Percentiles rank a stretch among this genome's conserved stretches.
phyloP scores from a whole-genome alignment of 2,113 vertebrate genomes.

The Alaudala cheleensis region DNA sequence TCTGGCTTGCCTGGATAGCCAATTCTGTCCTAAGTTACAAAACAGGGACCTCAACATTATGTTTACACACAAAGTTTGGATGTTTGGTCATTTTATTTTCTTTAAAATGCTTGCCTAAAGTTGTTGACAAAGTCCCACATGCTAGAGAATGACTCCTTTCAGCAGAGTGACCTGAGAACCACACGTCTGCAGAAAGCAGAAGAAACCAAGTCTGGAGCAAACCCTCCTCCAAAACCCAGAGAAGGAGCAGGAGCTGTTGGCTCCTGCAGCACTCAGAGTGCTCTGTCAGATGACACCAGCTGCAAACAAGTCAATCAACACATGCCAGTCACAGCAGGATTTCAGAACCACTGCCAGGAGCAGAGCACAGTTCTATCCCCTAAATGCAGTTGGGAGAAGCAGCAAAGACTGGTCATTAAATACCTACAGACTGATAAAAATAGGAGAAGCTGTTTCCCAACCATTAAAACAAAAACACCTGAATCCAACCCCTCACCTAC shows the following conservation, averaged over 20 bases:
- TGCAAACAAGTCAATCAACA: not conserved
- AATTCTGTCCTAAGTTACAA: not conserved
- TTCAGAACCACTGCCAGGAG: not conserved
- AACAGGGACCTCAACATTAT: not conserved
- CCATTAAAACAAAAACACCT: not conserved
- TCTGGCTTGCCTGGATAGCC: not conserved
- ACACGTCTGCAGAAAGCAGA: not conserved
- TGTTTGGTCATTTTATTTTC: not conserved
- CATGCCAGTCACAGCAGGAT: not conserved
- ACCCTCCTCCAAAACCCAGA: accelerated
- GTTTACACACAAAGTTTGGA: not conserved
- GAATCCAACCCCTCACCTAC: not conserved
- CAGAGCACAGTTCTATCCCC: not conserved
- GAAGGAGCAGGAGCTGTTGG: not conserved
- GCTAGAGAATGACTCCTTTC: not conserved
- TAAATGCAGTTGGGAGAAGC: not conserved
- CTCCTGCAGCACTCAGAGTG: not conserved
- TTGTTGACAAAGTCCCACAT: not conserved
- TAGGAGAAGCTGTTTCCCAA: not conserved
- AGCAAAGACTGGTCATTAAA: not conserved
- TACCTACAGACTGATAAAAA: not conserved
- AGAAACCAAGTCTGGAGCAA: not conserved
- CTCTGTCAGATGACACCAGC: not conserved
- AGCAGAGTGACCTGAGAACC: not conserved
- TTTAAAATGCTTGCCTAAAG: not conserved